Evolutionary conservation across 2,113 vertebrate genomes (phyloP).

Genomic region (Alligator sinensis): DNA sequence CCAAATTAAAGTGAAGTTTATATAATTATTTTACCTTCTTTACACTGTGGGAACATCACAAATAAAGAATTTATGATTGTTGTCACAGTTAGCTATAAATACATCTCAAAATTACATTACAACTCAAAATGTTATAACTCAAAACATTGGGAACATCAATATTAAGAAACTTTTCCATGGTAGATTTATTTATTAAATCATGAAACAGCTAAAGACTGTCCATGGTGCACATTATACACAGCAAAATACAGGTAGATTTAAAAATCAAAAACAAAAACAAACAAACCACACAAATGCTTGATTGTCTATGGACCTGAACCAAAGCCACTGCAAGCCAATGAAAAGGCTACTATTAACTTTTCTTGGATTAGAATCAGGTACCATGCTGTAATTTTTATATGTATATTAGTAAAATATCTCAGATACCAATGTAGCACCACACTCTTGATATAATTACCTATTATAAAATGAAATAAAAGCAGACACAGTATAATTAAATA

Average conservation of each 20-base stretch:
- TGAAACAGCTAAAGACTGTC: not conserved
- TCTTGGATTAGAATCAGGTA: not conserved
- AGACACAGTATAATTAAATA: not conserved
- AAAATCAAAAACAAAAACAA: not conserved
- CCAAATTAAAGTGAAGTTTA: slow-evolving; percentile 25
- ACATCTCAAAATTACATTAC: not conserved
- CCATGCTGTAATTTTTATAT: not conserved
- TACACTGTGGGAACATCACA: not conserved
- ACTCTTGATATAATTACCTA: not conserved
- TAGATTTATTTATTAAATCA: not conserved
- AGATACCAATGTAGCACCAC: not conserved
- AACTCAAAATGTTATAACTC: not conserved
- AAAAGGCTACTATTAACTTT: not conserved
- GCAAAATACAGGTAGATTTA: not conserved
- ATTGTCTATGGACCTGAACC: not conserved
- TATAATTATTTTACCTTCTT: not conserved
- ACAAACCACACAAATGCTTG: not conserved
- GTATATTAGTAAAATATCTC: not conserved
- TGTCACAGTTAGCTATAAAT: not conserved
- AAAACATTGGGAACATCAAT: not conserved
- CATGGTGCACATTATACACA: not conserved
- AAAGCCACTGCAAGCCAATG: not conserved
- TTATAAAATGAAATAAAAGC: not conserved
- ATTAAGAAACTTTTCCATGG: not conserved
- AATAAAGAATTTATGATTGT: not conserved